A percentile compares a stretch with the other conserved stretches of the same genome.
Evolutionary conservation across 1,140 invertebrate genomes (phyloP).

Genomic region (Cheumatopsyche charites): DNA sequence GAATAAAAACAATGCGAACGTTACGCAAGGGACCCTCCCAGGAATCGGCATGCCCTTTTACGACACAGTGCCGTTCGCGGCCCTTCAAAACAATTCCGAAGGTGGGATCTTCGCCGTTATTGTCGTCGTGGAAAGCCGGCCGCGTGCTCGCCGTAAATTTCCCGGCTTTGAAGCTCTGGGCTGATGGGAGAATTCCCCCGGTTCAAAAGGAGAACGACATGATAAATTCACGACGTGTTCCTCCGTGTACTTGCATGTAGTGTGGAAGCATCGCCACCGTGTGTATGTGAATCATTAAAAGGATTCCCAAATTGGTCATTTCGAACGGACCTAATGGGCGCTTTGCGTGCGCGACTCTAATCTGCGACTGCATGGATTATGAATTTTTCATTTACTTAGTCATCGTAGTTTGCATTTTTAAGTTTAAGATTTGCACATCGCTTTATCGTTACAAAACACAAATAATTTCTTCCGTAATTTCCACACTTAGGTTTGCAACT

Average conservation of each 20-base stretch:
- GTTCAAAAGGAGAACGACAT: background rate
- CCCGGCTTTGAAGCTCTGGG: slow-evolving; percentile 7
- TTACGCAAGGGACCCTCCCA: too few relatives aligned
- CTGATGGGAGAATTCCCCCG: background rate
- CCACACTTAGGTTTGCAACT: too few relatives aligned
- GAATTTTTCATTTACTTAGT: too few relatives aligned
- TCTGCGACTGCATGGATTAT: background rate
- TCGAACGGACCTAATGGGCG: slow-evolving; percentile 9
- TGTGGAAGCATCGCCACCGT: too few relatives aligned
- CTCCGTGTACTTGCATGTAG: background rate
- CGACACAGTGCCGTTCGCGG: too few relatives aligned
- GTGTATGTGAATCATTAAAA: slow-evolving; percentile 14
- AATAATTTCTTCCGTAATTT: too few relatives aligned
- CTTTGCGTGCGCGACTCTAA: slow-evolving; percentile 12
- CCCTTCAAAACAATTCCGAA: too few relatives aligned
- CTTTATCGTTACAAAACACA: too few relatives aligned
- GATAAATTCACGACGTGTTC: slow-evolving; percentile 22
- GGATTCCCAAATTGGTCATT: slow-evolving; percentile 23
- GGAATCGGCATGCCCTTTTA: too few relatives aligned
- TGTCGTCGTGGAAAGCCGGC: slow-evolving; percentile 4
- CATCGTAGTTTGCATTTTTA: too few relatives aligned
- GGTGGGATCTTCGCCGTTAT: background rate
- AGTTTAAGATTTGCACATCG: too few relatives aligned
- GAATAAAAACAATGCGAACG: too few relatives aligned
- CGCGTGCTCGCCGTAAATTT: slow-evolving; percentile 12